Evolutionary conservation across 2,113 vertebrate genomes (phyloP).

Genomic region (Dendropsophus ebraccatus): DNA sequence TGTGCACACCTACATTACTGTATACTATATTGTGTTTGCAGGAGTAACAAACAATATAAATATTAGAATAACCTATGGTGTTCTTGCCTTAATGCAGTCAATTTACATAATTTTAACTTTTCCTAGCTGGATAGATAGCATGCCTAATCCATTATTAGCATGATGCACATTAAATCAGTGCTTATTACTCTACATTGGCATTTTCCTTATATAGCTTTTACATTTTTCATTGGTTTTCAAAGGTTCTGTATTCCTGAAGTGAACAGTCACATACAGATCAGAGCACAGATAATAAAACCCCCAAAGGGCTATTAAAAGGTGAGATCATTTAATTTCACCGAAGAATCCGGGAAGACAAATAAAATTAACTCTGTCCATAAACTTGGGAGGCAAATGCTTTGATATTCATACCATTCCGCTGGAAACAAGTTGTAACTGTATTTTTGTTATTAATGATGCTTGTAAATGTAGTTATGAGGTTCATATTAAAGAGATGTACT

Average conservation of each 20-base stretch:
- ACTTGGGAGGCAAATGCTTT: background rate
- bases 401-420: background rate
- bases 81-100: too few species aligned
- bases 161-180: too few species aligned
- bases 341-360: background rate
- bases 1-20: too few species aligned
- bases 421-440: background rate
- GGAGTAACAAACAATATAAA: too few species aligned
- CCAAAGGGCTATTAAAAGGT: background rate
- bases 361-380: background rate
- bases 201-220: too few species aligned
- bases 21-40: too few species aligned
- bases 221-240: too few species aligned
- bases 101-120: too few species aligned
- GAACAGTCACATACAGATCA: background rate
- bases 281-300: background rate
- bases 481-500: background rate
- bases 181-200: too few species aligned
- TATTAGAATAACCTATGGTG: too few species aligned
- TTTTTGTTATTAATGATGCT: constrained; percentile 1
- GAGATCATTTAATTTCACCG: background rate
- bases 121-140: too few species aligned
- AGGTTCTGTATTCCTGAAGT: background rate
- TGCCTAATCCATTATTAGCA: too few species aligned
- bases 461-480: background rate